A percentile compares a stretch with the other conserved stretches of the same genome.
These are phyloP conservation scores for Ecliptopera silaceata DNA, from an alignment of 2,888 invertebrate species.

Conservation along the genomic window DNA sequence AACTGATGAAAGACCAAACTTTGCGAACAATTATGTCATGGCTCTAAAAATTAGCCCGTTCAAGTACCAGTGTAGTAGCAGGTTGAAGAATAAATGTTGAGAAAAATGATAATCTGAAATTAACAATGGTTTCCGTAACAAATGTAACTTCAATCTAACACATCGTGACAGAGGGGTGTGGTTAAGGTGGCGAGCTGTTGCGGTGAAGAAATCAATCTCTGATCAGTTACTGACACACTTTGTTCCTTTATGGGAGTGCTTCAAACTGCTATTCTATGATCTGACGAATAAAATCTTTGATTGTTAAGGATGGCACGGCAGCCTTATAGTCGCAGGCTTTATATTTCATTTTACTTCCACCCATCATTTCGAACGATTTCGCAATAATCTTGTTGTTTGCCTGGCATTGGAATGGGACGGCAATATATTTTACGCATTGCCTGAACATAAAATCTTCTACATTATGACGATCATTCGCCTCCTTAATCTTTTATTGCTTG, in stretches of 20 bases:
- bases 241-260: not conserved
- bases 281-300: slow-evolving; percentile 6
- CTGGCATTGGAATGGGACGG: slow-evolving; percentile 26
- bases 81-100: too few species aligned
- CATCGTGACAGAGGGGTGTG: too few species aligned
- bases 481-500: slow-evolving; percentile 46
- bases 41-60: too few species aligned
- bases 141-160: too few species aligned
- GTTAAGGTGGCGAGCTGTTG: too few species aligned
- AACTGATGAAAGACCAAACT: too few species aligned
- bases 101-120: too few species aligned
- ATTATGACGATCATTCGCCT: slow-evolving; percentile 42
- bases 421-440: slow-evolving; percentile 25
- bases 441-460: slow-evolving; percentile 34
- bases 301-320: slow-evolving; percentile 9
- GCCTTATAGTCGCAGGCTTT: slow-evolving; percentile 16
- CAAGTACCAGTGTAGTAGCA: too few species aligned
- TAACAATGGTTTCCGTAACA: not conserved
- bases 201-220: not conserved
- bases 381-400: slow-evolving; percentile 22
- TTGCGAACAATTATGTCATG: too few species aligned
- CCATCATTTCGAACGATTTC: slow-evolving; percentile 26
- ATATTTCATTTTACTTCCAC: slow-evolving; percentile 24
- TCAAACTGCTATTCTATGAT: slow-evolving; percentile 12
- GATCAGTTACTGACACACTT: slow-evolving; percentile 5